Conservation (phyloP, 2,888 invertebrate genomes). For the Drosophila rellima region DNA sequence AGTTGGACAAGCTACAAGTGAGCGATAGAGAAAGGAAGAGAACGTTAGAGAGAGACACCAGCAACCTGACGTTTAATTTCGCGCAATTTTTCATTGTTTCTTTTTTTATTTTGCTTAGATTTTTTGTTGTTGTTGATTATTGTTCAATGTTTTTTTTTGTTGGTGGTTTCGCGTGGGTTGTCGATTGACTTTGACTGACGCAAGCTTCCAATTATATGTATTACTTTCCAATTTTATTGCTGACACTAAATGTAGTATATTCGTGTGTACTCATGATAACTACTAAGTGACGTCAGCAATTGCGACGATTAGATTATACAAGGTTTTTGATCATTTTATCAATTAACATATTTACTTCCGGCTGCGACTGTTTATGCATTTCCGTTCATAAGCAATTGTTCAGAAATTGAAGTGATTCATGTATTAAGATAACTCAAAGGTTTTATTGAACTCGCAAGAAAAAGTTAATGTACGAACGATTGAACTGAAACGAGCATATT, state of each 20-base stretch:
- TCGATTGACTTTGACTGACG: constrained; percentile 58
- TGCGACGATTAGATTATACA: constrained; percentile 58
- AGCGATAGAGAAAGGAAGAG: constrained; percentile 7
- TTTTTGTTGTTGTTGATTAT: constrained; percentile 20
- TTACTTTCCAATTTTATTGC: constrained; percentile 70
- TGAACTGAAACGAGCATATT: constrained; percentile 15
- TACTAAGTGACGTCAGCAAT: constrained; percentile 44
- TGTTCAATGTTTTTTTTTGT: constrained; percentile 29
- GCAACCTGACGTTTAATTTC: constrained; percentile 53
- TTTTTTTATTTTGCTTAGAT: constrained; percentile 28
- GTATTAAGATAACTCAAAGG: constrained; percentile 65
- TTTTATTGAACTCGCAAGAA: constrained; percentile 40
- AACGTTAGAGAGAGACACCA: background rate
- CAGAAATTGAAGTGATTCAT: constrained; percentile 57
- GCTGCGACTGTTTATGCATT: constrained; percentile 38
- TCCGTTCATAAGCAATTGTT: constrained; percentile 53
- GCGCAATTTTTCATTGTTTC: constrained; percentile 52
- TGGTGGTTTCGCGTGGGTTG: constrained; percentile 54
- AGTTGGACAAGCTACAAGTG: constrained; percentile 49
- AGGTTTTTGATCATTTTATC: constrained; percentile 9
- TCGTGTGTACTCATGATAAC: constrained; percentile 26
- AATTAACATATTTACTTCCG: constrained; percentile 44
- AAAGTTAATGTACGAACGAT: constrained; percentile 21
- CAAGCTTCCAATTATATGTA: constrained; percentile 67
- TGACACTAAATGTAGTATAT: constrained; percentile 25